Evolutionary conservation across 1,140 invertebrate species (phyloP), one percentile per base, ranked within the genome.

Genomic region (Rhopalosiphum maidis): DNA sequence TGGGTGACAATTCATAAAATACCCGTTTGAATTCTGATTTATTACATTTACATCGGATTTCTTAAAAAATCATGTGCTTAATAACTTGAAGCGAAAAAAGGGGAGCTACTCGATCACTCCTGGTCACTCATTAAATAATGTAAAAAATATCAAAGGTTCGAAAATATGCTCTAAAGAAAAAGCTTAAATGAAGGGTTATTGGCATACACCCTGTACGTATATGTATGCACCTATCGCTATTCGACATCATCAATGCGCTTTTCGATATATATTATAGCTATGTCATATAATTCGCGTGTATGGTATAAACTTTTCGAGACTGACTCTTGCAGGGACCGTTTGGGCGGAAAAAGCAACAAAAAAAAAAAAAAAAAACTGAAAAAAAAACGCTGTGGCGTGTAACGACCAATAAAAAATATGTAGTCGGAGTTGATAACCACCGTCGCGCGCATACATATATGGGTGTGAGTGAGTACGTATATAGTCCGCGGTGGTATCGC

Each of bases 341-440:
- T 43, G 41, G n/a, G 30, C 30, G 85, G 43, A 43, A 87, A 21
- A 46, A 46, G 41, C 15, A 46, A 23, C 35, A 23, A 85, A 23
- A 83, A 37, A 82, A 86, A 86, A 85, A 87, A 87, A 48, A 88
- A 48, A 88, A 48, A n/a, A n/a, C n/a, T n/a, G n/a, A n/a, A n/a
- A n/a, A 18, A 48, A 88, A 48, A 88, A 48, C 30, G 86, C 30
- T 48, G 6, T 18, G 41, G 46, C 30, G 30, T n/a, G 18, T 77
- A 91, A 91, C 90, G 90, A 91, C 90, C 60, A 91, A 91, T 91
- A 91, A 91, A 91, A 91, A 77, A 68, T 68, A 30, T 15, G 30
- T 51, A 43, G 60, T 35, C n/a, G 3, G 90, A 91, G 60, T 91
- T 82, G 90, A 91, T 91, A 91, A 91, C 90, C 86, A 7, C 2